Evolutionary conservation across 2,113 vertebrate species (phyloP).

Genomic region (Egretta garzetta): DNA sequence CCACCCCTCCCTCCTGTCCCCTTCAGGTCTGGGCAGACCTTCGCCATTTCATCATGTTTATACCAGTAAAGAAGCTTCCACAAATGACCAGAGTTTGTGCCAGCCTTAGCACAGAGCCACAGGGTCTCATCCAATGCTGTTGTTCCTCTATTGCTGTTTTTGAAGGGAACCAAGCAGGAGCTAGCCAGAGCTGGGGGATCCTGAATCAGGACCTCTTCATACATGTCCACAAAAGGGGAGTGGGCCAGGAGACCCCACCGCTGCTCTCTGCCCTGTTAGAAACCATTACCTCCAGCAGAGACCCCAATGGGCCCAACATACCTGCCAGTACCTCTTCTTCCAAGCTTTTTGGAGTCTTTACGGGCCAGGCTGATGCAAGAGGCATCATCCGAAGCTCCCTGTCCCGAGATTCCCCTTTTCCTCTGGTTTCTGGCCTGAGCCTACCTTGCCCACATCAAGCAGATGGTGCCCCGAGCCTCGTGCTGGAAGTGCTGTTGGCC

Average conservation of each 20-base stretch:
- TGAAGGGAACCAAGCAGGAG: not conserved
- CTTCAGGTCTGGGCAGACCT: not conserved
- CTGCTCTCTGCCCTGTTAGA: not conserved
- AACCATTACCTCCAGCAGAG: not conserved
- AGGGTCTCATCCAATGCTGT: not conserved
- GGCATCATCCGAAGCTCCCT: not conserved
- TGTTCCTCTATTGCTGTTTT: not conserved
- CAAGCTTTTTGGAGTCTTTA: not conserved
- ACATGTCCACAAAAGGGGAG: not conserved
- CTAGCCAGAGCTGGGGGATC: not conserved
- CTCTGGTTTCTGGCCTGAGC: constrained; percentile 42
- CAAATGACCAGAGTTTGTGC: not conserved
- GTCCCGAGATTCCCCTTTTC: constrained; percentile 1
- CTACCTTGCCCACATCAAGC: constrained; percentile 61
- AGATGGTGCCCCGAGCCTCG: constrained; percentile 10
- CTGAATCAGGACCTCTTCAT: not conserved
- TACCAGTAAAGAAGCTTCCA: not conserved
- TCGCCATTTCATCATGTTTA: fast-evolving
- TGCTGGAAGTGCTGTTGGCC: constrained; percentile 62
- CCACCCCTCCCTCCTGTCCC: not conserved
- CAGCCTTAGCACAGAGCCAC: not conserved
- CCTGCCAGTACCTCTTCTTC: not conserved
- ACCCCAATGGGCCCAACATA: not conserved
- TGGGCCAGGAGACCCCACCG: not conserved
- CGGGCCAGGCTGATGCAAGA: not conserved